These are phyloP conservation scores for Rotaria magnacalcarata DNA, from an alignment of 2,888 invertebrate genomes.

Conservation along the genomic window DNA sequence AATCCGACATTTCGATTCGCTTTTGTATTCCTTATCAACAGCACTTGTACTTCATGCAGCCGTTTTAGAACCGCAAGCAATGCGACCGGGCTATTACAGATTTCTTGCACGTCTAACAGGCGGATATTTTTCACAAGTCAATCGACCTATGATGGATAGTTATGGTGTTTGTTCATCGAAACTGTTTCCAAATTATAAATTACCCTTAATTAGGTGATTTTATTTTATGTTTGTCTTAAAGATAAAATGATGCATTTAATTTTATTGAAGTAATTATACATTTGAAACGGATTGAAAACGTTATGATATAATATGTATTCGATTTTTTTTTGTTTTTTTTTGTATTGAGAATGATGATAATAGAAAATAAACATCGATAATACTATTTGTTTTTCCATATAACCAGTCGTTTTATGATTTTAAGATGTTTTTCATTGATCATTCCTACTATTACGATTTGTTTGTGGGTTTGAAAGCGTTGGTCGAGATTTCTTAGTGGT, in stretches of 20 bases:
- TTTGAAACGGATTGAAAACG: too few relatives aligned
- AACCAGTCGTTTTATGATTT: too few relatives aligned
- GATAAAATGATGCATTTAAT: not conserved
- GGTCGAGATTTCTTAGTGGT: too few relatives aligned
- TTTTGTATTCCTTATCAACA: constrained; percentile 73
- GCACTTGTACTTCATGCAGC: constrained; percentile 71
- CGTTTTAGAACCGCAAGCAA: constrained; percentile 68
- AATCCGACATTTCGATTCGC: constrained; percentile 68
- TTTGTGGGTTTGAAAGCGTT: too few relatives aligned
- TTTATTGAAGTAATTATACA: too few relatives aligned
- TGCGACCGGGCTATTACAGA: constrained; percentile 77
- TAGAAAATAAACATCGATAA: too few relatives aligned
- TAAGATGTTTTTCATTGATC: too few relatives aligned
- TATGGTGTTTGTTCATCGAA: constrained; percentile 51
- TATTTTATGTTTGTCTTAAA: not conserved
- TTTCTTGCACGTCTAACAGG: constrained; percentile 73
- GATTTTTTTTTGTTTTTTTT: too few relatives aligned
- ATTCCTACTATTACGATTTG: too few relatives aligned
- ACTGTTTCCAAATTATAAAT: constrained; percentile 10
- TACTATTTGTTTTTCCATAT: too few relatives aligned
- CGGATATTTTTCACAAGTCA: constrained; percentile 55
- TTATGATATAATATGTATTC: too few relatives aligned
- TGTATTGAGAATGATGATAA: too few relatives aligned
- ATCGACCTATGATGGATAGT: constrained; percentile 53
- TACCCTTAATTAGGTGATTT: not conserved